Evolutionary conservation across 2,888 invertebrate species (phyloP).

Genomic region (Dicyrtomina minuta): DNA sequence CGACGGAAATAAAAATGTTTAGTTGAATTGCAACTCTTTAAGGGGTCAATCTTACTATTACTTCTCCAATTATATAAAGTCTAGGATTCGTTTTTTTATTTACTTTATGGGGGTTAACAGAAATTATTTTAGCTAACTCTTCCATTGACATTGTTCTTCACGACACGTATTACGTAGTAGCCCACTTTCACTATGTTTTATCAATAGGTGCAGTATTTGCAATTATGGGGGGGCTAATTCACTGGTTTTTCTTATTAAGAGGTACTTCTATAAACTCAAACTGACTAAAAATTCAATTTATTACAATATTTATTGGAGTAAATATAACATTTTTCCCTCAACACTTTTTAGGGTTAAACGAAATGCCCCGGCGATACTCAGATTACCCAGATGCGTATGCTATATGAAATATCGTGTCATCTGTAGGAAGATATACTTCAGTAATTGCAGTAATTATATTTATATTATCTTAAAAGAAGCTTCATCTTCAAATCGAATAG

Average conservation of each 20-base stretch:
- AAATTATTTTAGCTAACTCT: constrained; percentile 67
- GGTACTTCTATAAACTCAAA: constrained; percentile 64
- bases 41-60: constrained; percentile 65
- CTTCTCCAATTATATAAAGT: constrained; percentile 66
- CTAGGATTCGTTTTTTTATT: constrained; percentile 77
- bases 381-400: constrained; percentile 70
- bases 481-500: constrained; percentile 57
- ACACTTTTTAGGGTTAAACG: constrained; percentile 71
- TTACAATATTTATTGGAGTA: constrained; percentile 71
- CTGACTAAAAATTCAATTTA: constrained; percentile 70
- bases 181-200: constrained; percentile 78
- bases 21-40: constrained; percentile 72
- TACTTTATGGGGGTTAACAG: constrained; percentile 71
- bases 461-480: constrained; percentile 67
- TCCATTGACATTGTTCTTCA: constrained; percentile 75
- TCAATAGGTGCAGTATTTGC: constrained; percentile 79
- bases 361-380: constrained; percentile 75
- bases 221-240: constrained; percentile 71
- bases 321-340: constrained; percentile 80
- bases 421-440: constrained; percentile 68
- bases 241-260: constrained; percentile 71
- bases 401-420: constrained; percentile 69
- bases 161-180: constrained; percentile 82
- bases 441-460: constrained; percentile 64
- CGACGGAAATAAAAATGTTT: constrained; percentile 82